These are phyloP conservation scores for Lathamus discolor DNA, from an alignment of 2,113 vertebrate genomes.

Conservation along the genomic window DNA sequence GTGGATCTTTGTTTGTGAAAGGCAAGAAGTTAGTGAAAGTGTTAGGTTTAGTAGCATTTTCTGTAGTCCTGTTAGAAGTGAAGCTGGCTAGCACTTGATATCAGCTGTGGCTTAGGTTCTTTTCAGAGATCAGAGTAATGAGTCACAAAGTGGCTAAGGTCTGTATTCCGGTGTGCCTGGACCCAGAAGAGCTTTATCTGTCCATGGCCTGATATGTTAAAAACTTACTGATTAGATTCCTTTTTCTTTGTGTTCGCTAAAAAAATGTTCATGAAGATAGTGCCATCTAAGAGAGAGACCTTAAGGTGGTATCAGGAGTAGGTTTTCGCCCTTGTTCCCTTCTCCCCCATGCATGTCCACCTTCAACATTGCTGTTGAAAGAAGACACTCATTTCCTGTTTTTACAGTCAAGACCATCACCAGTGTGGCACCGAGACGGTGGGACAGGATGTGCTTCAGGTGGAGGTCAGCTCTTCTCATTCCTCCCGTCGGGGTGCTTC, in stretches of 20 bases:
- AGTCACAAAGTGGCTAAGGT: background rate
- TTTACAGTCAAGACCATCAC: background rate
- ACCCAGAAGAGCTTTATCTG: background rate
- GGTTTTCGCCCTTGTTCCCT: background rate
- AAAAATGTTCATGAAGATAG: background rate
- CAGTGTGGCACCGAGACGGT: fast-evolving
- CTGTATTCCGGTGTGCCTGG: background rate
- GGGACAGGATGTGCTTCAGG: conserved; percentile 12
- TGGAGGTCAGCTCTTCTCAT: conserved; percentile 11
- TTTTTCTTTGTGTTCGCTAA: background rate
- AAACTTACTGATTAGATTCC: fast-evolving
- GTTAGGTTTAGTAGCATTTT: background rate
- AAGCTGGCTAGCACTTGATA: background rate
- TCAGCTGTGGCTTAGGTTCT: background rate
- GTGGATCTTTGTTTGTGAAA: background rate
- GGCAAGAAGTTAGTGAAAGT: background rate
- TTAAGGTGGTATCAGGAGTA: background rate
- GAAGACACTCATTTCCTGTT: background rate
- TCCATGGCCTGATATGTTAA: background rate
- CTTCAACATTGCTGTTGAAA: background rate
- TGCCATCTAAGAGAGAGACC: background rate
- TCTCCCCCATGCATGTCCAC: background rate
- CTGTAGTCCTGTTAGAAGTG: background rate
- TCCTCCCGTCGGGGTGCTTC: background rate
- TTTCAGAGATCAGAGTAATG: background rate